These are phyloP conservation scores for Scytalopus superciliaris DNA, from an alignment of 2,113 vertebrate species.

Conservation along the genomic window DNA sequence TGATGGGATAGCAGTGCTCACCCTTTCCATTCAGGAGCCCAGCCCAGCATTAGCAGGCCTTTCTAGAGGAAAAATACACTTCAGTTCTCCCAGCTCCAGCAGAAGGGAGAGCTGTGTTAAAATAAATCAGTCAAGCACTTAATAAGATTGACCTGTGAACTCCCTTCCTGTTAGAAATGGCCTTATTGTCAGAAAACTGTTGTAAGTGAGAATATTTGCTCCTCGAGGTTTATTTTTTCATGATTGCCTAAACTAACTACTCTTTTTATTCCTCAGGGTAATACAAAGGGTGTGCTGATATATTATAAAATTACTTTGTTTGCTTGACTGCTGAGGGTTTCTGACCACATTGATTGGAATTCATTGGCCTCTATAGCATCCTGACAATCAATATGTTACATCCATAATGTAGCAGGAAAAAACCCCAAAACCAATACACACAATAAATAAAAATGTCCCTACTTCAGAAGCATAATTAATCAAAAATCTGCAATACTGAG, in stretches of 20 bases:
- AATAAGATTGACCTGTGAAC: conserved; percentile 54
- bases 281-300: not conserved
- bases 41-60: not conserved
- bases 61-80: conserved; percentile 15
- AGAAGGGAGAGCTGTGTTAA: conserved; percentile 8
- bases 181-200: conserved; percentile 20
- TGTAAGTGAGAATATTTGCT: conserved; percentile 43
- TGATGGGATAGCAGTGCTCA: not conserved
- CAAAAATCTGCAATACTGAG: not conserved
- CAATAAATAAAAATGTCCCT: not conserved
- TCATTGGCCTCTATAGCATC: conserved; percentile 2
- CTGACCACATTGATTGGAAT: conserved; percentile 3
- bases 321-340: not conserved
- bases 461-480: conserved; percentile 16
- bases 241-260: not conserved
- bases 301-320: conserved; percentile 12
- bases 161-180: conserved; percentile 27
- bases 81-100: not conserved
- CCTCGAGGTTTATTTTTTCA: conserved; percentile 10
- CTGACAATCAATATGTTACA: not conserved
- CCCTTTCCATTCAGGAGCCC: not conserved
- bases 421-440: rapidly evolving
- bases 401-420: not conserved
- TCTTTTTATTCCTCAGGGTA: not conserved
- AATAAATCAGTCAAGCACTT: conserved; percentile 56